Evolutionary conservation across 1,140 invertebrate species (phyloP).

Genomic region (Drosophila sturtevanti): DNA sequence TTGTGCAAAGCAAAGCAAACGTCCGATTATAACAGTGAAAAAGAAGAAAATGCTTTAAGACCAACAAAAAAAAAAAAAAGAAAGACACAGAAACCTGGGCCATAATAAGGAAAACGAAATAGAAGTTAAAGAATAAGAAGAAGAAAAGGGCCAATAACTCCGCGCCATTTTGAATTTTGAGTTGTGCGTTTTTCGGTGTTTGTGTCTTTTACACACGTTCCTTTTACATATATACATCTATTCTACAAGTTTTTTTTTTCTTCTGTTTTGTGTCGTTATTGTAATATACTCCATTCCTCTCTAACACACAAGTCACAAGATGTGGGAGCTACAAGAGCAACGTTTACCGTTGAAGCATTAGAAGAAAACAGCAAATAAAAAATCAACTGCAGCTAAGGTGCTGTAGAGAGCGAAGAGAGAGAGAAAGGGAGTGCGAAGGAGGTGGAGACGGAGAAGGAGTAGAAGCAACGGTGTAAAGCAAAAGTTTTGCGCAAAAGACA

Average conservation of each 20-base stretch:
- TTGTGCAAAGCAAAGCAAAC: slow-evolving; percentile 50
- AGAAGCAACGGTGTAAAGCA: slow-evolving; percentile 6
- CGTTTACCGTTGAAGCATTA: slow-evolving; percentile 25
- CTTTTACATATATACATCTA: background rate
- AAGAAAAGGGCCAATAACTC: slow-evolving; percentile 46
- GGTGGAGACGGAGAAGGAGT: background rate
- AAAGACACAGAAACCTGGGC: background rate
- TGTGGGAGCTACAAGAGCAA: slow-evolving; percentile 14
- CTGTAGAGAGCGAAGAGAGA: background rate
- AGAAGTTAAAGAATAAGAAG: background rate
- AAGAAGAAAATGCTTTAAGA: slow-evolving; percentile 21
- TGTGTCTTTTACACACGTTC: background rate
- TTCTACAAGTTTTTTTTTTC: background rate
- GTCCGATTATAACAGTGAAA: slow-evolving; percentile 60
- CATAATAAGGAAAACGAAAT: slow-evolving; percentile 3
- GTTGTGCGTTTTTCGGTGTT: slow-evolving; percentile 30
- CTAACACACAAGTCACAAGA: slow-evolving; percentile 5
- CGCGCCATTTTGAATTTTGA: slow-evolving; percentile 54
- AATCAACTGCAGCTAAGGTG: background rate
- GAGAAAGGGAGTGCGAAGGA: background rate
- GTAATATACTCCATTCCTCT: slow-evolving; percentile 23
- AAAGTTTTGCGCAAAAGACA: slow-evolving; percentile 34
- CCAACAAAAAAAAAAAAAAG: background rate
- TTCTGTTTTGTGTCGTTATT: slow-evolving; percentile 7
- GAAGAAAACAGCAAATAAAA: background rate